Evolutionary conservation across 2,888 invertebrate genomes (phyloP).

Genomic region (Sicus ferrugineus): DNA sequence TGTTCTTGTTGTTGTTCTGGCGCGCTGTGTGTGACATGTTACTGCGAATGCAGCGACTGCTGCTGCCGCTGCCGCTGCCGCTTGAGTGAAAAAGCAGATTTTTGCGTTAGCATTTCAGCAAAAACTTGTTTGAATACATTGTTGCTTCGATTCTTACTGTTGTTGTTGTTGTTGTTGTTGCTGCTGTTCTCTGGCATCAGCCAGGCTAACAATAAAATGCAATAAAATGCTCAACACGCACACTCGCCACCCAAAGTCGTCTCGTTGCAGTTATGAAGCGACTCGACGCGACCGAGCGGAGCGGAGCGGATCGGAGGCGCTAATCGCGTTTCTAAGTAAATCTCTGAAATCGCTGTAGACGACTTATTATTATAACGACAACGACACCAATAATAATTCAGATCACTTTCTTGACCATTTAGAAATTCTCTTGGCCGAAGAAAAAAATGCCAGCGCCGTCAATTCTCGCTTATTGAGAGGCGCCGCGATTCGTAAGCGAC

Average conservation of each 20-base stretch:
- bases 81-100: too few species aligned
- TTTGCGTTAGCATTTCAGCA: background rate
- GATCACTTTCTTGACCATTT: constrained; percentile 22
- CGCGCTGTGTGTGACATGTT: constrained; percentile 3
- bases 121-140: background rate
- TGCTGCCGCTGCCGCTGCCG: too few species aligned
- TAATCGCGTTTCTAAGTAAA: background rate
- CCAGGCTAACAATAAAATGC: too few species aligned
- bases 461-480: background rate
- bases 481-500: background rate
- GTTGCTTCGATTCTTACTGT: too few species aligned
- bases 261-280: background rate
- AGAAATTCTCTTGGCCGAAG: constrained; percentile 19
- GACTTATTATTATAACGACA: background rate
- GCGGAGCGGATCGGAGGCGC: background rate
- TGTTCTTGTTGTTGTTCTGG: background rate
- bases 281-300: background rate
- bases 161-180: too few species aligned
- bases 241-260: too few species aligned
- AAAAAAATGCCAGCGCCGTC: background rate
- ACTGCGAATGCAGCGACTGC: background rate
- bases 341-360: background rate
- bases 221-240: too few species aligned
- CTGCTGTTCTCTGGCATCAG: too few species aligned
- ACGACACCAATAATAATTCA: background rate